These are phyloP conservation scores for Clarias laeviceps DNA, from an alignment of 2,797 vertebrate genomes.

Conservation along the genomic window DNA sequence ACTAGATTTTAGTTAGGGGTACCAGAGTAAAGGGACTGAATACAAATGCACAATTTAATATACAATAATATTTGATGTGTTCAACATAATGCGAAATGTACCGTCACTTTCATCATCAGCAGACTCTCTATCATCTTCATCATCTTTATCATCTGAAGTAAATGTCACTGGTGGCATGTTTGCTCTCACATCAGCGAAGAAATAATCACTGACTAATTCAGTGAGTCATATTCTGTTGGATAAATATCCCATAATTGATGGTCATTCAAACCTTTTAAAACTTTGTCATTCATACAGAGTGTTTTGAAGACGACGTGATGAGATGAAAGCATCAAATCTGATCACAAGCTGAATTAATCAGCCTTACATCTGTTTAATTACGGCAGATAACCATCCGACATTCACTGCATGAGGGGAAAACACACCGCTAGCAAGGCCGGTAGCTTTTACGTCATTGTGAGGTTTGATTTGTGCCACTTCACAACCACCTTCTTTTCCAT, in stretches of 20 bases:
- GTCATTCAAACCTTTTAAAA: constrained; percentile 3
- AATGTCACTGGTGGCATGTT: not conserved
- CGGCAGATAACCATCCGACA: not conserved
- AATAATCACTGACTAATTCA: constrained; percentile 3
- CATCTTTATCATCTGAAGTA: not conserved
- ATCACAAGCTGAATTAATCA: not conserved
- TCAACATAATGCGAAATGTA: not conserved
- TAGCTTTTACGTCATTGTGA: not conserved
- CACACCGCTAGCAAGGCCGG: not conserved
- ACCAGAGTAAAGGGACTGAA: too few species aligned
- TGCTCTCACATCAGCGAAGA: not conserved
- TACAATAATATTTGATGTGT: not conserved
- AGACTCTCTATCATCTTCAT: not conserved
- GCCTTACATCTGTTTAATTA: not conserved
- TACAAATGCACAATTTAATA: too few species aligned
- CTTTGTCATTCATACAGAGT: not conserved
- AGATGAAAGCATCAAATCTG: not conserved
- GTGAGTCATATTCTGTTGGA: constrained; percentile 6
- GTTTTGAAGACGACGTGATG: not conserved
- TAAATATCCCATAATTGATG: not conserved
- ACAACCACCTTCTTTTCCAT: constrained; percentile 9
- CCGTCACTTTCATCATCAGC: not conserved
- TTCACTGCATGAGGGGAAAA: not conserved
- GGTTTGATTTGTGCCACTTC: not conserved
- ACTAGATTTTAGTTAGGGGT: too few species aligned